Base-by-base conservation (phyloP, 2,888 invertebrate genomes). In the Synergus umbraculus region DNA sequence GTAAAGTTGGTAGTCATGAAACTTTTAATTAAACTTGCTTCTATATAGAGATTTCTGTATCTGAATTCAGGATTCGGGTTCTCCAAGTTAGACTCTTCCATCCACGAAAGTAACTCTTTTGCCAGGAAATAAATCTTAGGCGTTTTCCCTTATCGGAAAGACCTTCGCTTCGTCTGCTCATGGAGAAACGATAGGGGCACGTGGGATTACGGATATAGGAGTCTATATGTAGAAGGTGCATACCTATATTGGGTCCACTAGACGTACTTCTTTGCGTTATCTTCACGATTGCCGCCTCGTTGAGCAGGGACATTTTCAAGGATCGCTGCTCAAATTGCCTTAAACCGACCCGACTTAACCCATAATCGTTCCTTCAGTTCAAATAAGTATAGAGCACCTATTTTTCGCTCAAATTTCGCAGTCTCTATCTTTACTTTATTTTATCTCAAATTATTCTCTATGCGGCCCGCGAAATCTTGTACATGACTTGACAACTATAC, bases 241-340 rank as follows among this genome's bases (percentile, higher is more conserved):
- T 43, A 44, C 18, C 67, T 67, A 67, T 67, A 67, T 15, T 67
- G 44, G 12, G 22, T 67, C 67, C 67, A 67, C 67, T 63, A 54
- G 54, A 54, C n/a, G 54, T 54, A n/a, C 54, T 63, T 60, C 76
- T 76, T 63, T 41, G 60, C 43, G 60, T 43, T 76, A 76, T 76
- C 76, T 58, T 22, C 63, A 76, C 76, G 76, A 73, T 67, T 76
- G 77, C 69, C 79, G 79, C 79, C 83, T 83, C 81, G 81, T 81
- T 81, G 81, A 80, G 79, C 81, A 79, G 77, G 76, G 76, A 81
- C 78, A 78, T 81, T 81, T 83, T 83, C 80, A 82, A 79, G 79
- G 81, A 81, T 81, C 81, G 80, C 22, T 78, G 78, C 63, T 60
- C 76, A 60, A 54, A 76, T 76, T 76, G 54, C 76, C 46, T 69